Evolutionary conservation across 1,140 invertebrate species (phyloP).

Genomic region (Lasioglossum albipes): DNA sequence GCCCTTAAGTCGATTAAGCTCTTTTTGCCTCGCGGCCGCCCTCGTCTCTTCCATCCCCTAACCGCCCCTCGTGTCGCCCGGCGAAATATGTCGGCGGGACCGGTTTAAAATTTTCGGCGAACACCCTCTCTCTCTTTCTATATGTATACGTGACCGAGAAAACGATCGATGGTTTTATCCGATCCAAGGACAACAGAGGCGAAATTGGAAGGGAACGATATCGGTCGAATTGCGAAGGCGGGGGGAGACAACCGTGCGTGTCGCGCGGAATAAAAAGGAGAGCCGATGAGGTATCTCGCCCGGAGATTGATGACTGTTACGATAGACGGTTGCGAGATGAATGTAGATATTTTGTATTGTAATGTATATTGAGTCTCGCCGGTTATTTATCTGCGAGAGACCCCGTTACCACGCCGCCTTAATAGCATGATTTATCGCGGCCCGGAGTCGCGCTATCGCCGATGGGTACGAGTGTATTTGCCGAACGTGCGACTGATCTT

Average conservation of each 20-base stretch:
- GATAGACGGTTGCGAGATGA: constrained; percentile 30
- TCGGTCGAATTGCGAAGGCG: not conserved
- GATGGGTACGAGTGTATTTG: not conserved
- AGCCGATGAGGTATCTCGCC: constrained; percentile 2
- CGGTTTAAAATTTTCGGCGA: constrained; percentile 35
- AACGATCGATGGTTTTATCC: constrained; percentile 53
- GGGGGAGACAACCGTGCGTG: not conserved
- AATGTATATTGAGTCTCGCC: constrained; percentile 16
- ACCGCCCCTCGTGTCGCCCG: not conserved
- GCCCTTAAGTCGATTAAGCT: constrained; percentile 58
- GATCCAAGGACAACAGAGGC: constrained; percentile 40
- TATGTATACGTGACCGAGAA: constrained; percentile 30
- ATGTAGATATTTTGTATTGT: constrained; percentile 39
- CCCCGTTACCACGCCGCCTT: not conserved
- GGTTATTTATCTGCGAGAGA: constrained; percentile 20
- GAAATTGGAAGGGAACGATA: constrained; percentile 42
- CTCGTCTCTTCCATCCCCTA: not conserved
- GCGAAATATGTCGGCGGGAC: constrained; percentile 41
- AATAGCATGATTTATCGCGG: constrained; percentile 30
- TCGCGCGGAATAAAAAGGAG: constrained; percentile 23
- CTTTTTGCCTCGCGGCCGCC: constrained; percentile 13
- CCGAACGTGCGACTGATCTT: too few relatives aligned
- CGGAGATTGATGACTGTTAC: constrained; percentile 34
- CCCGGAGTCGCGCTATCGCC: not conserved
- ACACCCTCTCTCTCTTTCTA: not conserved